Evolutionary conservation across 2,797 vertebrate species (phyloP).

Genomic region (Danio choprae): DNA sequence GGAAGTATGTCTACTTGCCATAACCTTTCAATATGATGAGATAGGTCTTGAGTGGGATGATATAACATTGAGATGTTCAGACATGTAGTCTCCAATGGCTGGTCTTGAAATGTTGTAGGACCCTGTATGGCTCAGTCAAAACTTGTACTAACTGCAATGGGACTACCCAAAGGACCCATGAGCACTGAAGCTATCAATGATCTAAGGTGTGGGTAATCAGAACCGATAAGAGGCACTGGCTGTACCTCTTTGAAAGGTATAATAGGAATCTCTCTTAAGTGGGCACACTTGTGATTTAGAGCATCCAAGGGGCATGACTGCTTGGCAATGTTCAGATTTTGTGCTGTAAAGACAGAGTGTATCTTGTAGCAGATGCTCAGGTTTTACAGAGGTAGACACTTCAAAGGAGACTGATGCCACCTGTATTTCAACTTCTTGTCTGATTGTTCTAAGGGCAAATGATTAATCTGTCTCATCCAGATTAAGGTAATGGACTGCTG

Average conservation of each 20-base stretch:
- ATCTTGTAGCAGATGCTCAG: not conserved
- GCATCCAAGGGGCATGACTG: not conserved
- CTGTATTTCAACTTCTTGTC: not conserved
- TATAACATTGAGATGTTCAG: not conserved
- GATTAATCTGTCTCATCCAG: not conserved
- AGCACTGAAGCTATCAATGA: not conserved
- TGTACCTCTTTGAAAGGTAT: not conserved
- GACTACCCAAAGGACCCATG: constrained; percentile 18
- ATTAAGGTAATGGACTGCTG: not conserved
- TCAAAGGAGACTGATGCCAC: not conserved
- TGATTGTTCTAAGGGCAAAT: not conserved
- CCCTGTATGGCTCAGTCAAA: constrained; percentile 34
- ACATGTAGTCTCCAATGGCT: not conserved
- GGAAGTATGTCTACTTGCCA: not conserved
- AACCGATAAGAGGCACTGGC: not conserved
- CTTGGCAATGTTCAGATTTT: not conserved
- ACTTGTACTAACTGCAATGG: not conserved
- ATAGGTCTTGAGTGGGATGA: not conserved
- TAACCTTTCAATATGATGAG: not conserved
- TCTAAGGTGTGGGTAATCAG: not conserved
- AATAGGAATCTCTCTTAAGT: not conserved
- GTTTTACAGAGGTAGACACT: not conserved
- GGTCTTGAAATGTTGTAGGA: not conserved
- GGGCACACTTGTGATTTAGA: not conserved
- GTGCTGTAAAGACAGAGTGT: not conserved